A percentile compares a stretch with the other conserved stretches of the same genome.
phyloP scores from a whole-genome alignment of 2,797 vertebrate species.

The Todus mexicanus region DNA sequence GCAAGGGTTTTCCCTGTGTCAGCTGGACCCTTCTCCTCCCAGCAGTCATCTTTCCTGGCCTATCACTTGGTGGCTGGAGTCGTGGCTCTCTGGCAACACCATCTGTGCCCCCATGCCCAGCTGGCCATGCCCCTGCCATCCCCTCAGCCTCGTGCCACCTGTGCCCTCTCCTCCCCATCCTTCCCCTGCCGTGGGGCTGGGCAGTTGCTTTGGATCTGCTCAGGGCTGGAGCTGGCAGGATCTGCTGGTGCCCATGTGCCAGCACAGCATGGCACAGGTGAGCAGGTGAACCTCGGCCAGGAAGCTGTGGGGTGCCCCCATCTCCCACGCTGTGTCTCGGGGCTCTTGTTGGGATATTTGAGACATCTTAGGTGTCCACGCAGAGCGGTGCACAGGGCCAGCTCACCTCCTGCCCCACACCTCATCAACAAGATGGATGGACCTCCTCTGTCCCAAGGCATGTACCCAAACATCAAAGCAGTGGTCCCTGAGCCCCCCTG shows the following conservation, averaged over 20 bases:
- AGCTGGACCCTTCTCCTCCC: not conserved
- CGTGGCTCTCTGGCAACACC: not conserved
- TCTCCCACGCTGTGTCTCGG: fast-evolving
- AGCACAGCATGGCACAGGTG: not conserved
- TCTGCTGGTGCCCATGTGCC: not conserved
- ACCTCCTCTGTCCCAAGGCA: not conserved
- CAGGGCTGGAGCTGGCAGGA: not conserved
- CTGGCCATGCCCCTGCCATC: not conserved
- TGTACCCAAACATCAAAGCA: not conserved
- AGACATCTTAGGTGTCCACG: not conserved
- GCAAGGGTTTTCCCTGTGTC: not conserved
- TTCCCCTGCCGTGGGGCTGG: fast-evolving
- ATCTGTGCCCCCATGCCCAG: not conserved
- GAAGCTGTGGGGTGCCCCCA: not conserved
- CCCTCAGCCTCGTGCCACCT: not conserved
- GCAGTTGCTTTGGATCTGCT: not conserved
- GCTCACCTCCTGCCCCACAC: not conserved
- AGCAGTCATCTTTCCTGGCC: not conserved
- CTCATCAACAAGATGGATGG: not conserved
- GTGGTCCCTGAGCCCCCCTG: fast-evolving
- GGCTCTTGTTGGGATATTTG: not conserved
- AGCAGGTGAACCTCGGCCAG: not conserved
- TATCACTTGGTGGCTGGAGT: fast-evolving
- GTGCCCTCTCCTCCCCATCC: not conserved
- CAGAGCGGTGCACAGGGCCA: not conserved